Evolutionary conservation across 1,140 invertebrate genomes (phyloP), one percentile per base, ranked within the genome.

Genomic region (Colletes gigas): DNA sequence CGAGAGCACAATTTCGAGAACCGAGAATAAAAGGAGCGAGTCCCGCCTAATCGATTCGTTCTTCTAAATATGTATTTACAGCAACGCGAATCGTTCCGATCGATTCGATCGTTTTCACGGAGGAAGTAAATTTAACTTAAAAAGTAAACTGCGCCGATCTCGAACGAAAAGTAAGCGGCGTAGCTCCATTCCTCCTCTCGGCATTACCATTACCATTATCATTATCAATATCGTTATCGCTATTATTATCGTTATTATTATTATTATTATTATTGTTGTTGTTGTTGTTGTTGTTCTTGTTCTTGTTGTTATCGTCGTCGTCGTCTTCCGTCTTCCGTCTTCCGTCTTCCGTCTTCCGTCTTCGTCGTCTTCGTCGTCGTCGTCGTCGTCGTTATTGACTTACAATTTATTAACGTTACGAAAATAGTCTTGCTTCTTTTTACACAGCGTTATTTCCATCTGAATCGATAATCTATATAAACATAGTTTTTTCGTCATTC

Each of bases 391-490:
- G 90, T 90, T 92, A 93, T 92, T 92, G 91, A 93, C 92, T 93
- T 93, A 93, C 70, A 91, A 89, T 91, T 90, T 91, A 89, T 89
- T 88, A 76, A 77, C 85, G 89, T 92, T 93, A 93, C 88, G 92
- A 93, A 93, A 93, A 93, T 93, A 93, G 89, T 92, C 88, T 83
- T 87, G 76, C 85, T 88, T 86, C 21, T 60, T 88, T 90, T 83
- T 90, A 84, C 91, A 90, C 87, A 89, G 77, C 87, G 86, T 90
- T 88, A 88, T 81, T 83, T 82, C 86, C 82, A 76, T 85, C 63
- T 88, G 83, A 83, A 83, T 86, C 83, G 79, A 70, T 89, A 88
- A 75, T 88, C 78, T 81, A 88, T 78, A 80, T 79, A 86, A 88
- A 87, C 70, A 83, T 65, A 78, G 72, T 47, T 74, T 6, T 74